These are phyloP conservation scores for Malurus melanocephalus DNA, from an alignment of 2,113 vertebrate genomes.

Conservation along the genomic window DNA sequence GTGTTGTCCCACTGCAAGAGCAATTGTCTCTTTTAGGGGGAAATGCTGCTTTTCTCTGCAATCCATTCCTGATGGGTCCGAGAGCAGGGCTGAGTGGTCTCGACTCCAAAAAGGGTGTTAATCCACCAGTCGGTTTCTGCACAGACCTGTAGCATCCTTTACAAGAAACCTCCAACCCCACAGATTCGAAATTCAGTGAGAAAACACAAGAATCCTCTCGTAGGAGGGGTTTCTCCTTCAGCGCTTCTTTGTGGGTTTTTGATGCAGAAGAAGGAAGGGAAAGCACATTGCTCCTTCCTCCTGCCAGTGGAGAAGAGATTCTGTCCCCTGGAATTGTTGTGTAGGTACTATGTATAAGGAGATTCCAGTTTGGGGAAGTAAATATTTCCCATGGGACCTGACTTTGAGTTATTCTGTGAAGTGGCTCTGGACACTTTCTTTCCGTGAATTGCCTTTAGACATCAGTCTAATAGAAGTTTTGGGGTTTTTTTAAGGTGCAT, in stretches of 20 bases:
- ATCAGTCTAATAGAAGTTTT: not conserved
- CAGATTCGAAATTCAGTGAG: not conserved
- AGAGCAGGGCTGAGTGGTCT: not conserved
- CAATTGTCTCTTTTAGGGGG: not conserved
- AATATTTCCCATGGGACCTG: not conserved
- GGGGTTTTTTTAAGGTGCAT: not conserved
- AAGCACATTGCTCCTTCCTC: not conserved
- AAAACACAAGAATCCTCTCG: not conserved
- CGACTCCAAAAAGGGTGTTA: not conserved
- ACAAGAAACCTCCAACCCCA: not conserved
- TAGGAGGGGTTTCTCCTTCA: not conserved
- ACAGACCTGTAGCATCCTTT: not conserved
- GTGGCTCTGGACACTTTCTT: not conserved
- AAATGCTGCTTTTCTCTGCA: not conserved
- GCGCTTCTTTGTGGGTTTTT: not conserved
- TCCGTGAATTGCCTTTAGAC: not conserved
- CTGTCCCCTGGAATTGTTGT: not conserved
- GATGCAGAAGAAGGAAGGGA: not conserved
- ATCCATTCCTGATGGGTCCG: fast-evolving
- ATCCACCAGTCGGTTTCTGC: not conserved
- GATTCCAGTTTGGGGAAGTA: not conserved
- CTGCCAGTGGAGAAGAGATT: not conserved
- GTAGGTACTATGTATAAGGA: not conserved
- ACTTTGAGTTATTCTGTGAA: not conserved
- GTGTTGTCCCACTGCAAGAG: not conserved